phyloP scores from a whole-genome alignment of 2,113 vertebrate species.

The Pterocles burchelli region DNA sequence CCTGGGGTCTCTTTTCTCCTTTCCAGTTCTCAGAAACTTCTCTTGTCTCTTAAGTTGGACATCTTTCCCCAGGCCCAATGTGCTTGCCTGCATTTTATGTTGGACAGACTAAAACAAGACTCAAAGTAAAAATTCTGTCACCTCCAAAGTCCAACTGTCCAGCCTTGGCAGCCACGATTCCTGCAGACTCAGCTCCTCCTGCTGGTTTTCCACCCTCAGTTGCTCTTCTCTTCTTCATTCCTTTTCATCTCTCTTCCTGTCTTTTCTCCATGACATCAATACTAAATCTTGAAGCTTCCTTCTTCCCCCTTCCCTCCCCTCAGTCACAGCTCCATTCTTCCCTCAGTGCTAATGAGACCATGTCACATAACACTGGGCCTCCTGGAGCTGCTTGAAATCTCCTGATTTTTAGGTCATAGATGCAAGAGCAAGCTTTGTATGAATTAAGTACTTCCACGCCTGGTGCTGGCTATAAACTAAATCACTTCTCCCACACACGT shows the following conservation, averaged over 20 bases:
- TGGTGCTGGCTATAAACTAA: constrained; percentile 25
- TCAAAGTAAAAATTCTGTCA: background rate
- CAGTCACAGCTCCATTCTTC: background rate
- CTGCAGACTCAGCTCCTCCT: background rate
- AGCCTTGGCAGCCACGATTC: background rate
- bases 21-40: background rate
- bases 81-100: background rate
- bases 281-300: background rate
- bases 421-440: background rate
- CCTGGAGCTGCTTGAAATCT: background rate
- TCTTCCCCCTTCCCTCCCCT: background rate
- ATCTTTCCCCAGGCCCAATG: background rate
- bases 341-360: background rate
- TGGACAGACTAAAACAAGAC: background rate
- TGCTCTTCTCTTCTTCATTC: background rate
- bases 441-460: constrained; percentile 21
- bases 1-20: background rate
- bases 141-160: background rate
- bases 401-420: background rate
- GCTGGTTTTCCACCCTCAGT: background rate
- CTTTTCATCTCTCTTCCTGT: background rate
- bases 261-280: background rate
- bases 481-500: constrained; percentile 50
- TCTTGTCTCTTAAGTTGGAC: background rate
- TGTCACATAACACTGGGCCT: background rate